Base-by-base conservation (phyloP, 2,888 invertebrate genomes). In the Drosophila affinis region DNA sequence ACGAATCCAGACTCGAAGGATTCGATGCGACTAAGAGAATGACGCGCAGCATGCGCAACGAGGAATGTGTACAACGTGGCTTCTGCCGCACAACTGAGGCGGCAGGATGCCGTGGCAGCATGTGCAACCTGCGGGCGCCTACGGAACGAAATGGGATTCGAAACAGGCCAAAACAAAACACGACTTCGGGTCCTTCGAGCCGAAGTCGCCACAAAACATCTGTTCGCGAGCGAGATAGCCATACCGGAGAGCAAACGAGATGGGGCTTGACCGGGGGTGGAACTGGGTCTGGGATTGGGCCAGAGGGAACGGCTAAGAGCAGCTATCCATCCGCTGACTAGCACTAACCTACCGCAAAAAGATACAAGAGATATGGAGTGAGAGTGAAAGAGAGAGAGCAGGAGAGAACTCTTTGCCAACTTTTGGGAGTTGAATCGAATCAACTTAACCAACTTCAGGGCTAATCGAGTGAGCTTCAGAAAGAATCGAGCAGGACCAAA, bases 1-100 rank as follows among this genome's bases (percentile, higher is more conserved):
- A 65, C 69, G 27, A 27, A 27, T 27, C 63, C 2, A 73, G 79
- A 74, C 72, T 73, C 75, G 74, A 72, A 64, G 67, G 65, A 72
- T 76, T 62, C 77, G 82, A 72, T 76, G 61, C 77, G 82, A 74
- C 75, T 71, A 65, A 56, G 64, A 71, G 63, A 72, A 82, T 82
- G 83, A 79, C 77, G 75, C 88, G 88, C 65, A 62, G 47, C 72
- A 70, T 76, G 81, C 75, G 69, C 79, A 77, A 82, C 86, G 86
- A 70, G 68, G 78, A 84, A 78, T 87, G 84, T 84, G 79, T 82
- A 87, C 88, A 87, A 84, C 82, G 84, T 83, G 87, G 84, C 88
- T 85, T 74, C 78, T 85, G 86, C 88, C 82, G 85, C 84, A 82
- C 80, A 84, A 84, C 84, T 84, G 88, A 85, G 60, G 69, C 79